Percentiles rank a stretch among this genome's conserved stretches.
Evolutionary conservation across 2,797 vertebrate species (phyloP).

Genomic region (Dermochelys coriacea): DNA sequence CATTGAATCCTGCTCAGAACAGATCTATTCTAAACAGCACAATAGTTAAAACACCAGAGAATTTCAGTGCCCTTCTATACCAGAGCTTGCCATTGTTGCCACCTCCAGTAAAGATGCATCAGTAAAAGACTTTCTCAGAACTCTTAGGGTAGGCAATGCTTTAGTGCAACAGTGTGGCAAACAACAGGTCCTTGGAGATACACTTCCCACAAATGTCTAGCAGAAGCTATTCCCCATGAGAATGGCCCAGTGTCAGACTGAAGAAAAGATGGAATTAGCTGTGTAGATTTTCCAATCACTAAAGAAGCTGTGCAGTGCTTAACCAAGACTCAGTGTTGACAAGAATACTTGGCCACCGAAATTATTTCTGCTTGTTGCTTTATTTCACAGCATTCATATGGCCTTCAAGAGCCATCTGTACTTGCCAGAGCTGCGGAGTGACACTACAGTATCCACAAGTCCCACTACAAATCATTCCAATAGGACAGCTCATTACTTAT

Average conservation of each 20-base stretch:
- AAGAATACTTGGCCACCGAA: background rate
- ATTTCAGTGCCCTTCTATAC: background rate
- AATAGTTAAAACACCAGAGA: background rate
- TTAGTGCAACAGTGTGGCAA: background rate
- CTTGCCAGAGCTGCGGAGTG: background rate
- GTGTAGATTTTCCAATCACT: background rate
- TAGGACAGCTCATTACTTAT: background rate
- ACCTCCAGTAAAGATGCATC: background rate
- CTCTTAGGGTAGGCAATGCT: background rate
- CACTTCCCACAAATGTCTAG: background rate
- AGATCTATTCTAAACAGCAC: background rate
- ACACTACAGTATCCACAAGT: background rate
- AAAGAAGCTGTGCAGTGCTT: background rate
- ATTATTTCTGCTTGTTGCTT: background rate
- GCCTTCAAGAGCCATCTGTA: background rate
- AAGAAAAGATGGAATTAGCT: background rate
- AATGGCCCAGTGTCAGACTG: background rate
- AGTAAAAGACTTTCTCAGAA: background rate
- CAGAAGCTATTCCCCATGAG: background rate
- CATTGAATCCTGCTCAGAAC: background rate
- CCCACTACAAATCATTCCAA: constrained; percentile 27
- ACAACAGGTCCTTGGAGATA: background rate
- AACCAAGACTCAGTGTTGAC: background rate
- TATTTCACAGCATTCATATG: background rate
- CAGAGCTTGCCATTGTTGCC: background rate